Conservation (phyloP, 2,113 vertebrate genomes). For the Melanerpes aurifrons region DNA sequence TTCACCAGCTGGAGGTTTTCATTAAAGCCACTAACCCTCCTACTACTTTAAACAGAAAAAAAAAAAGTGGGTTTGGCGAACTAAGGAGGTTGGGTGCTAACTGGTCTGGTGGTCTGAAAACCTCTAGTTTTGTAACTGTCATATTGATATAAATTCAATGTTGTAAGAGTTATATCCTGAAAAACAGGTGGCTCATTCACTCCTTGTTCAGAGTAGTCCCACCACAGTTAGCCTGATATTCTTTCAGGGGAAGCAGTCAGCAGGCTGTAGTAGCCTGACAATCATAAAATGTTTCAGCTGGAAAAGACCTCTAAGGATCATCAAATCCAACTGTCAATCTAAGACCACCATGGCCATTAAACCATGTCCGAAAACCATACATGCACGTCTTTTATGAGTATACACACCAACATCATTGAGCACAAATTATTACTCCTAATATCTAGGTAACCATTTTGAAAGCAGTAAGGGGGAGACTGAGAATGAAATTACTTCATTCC, state of each 20-base stretch:
- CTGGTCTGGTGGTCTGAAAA: background rate
- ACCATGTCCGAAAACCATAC: background rate
- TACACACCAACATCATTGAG: background rate
- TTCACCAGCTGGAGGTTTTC: background rate
- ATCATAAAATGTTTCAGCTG: too few species aligned
- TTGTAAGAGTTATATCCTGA: background rate
- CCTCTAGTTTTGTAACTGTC: background rate
- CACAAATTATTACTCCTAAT: background rate
- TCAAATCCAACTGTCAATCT: too few species aligned
- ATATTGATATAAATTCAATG: background rate
- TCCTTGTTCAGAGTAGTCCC: background rate
- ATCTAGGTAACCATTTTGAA: background rate
- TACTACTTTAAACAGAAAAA: background rate
- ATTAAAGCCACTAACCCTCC: background rate
- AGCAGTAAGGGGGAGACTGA: background rate
- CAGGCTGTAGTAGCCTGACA: background rate
- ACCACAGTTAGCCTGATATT: background rate
- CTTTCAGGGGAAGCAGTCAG: background rate
- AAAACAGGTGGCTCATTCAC: background rate
- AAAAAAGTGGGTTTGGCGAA: background rate
- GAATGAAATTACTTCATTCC: background rate
- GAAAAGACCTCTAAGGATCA: too few species aligned
- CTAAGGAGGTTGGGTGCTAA: background rate
- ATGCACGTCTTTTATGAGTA: accelerated
- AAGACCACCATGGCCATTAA: too few species aligned